Conservation (phyloP, 2,888 invertebrate species). For the Pammene fasciana region DNA sequence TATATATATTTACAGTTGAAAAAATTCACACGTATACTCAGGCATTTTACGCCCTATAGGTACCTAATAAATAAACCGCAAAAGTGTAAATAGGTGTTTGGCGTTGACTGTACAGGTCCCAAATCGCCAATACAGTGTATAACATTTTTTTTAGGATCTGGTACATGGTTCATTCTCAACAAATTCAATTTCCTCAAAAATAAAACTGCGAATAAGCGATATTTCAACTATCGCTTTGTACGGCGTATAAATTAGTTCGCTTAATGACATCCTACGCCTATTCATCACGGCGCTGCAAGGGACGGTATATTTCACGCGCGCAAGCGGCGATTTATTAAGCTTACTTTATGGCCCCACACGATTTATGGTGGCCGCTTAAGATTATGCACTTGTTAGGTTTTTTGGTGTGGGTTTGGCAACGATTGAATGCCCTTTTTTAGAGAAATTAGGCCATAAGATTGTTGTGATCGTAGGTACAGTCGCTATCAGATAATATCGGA, state of each 20-base stretch:
- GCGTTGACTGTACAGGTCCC: too few relatives aligned
- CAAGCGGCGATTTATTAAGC: conserved; percentile 62
- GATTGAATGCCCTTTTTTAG: conserved; percentile 9
- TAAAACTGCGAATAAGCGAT: conserved; percentile 27
- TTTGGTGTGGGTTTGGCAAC: conserved; percentile 30
- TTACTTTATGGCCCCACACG: conserved; percentile 59
- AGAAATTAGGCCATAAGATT: not conserved
- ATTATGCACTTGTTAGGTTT: conserved; percentile 45
- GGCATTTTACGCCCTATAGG: too few relatives aligned
- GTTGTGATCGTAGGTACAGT: too few relatives aligned
- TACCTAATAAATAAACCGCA: too few relatives aligned
- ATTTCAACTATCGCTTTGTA: conserved; percentile 40
- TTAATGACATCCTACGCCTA: conserved; percentile 36
- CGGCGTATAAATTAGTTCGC: conserved; percentile 34
- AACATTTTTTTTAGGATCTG: too few relatives aligned
- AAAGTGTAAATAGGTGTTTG: too few relatives aligned
- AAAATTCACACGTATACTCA: too few relatives aligned
- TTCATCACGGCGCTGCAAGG: conserved; percentile 40
- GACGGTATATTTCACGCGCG: conserved; percentile 50
- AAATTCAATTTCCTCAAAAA: conserved; percentile 18
- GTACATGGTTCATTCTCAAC: not conserved
- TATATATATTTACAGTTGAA: too few relatives aligned
- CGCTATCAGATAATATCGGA: too few relatives aligned
- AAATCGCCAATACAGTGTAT: too few relatives aligned
- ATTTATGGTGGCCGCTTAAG: conserved; percentile 52